Base-by-base conservation (phyloP, 2,113 vertebrate species). In the Etheostoma spectabile region DNA sequence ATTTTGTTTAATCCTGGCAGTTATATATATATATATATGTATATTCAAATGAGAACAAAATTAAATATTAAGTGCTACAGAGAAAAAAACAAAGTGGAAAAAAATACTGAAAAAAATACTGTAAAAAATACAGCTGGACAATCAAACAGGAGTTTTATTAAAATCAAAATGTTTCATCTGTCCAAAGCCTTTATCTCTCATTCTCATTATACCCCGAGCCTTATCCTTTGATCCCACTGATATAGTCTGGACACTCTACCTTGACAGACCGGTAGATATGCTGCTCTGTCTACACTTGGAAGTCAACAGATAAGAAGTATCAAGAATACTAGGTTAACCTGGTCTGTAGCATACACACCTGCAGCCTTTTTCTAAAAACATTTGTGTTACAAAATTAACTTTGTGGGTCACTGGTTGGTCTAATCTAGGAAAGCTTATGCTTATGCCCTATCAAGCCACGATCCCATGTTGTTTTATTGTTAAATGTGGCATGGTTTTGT, bases 1-100 rank as follows among this genome's bases (percentile, higher is more conserved):
- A 79, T 87, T 86, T 84, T 82, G 74, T 85, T 80, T 87, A 87
- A 92, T 88, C 90, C 84, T 85, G 78, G 76, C 86, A 75, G 75
- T 72, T 61, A n/a, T 55, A 55, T 55, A 11, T 30, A 51, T 71
- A 49, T 66, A 49, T 48, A 27, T 60, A 10, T 35, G 10, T 61
- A 21, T 77, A 79, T 71, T 60, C 24, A 72, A 59, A 55, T 59
- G 42, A 57, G 68, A 72, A 18, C 30, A 48, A 88, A 88, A 91
- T 88, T 59, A 83, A 87, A 84, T 80, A 74, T 79, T 35, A 62
- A 82, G 45, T 22, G 67, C 8, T 77, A 68, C 45, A 55, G 51
- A 46, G 27, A 27, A 56, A 16, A 30, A 33, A 45, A 42, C 57
- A 61, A 59, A 74, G 21, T 3, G 10, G 15, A 27, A 30, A 15